A percentile compares a stretch with the other conserved stretches of the same genome.
These are phyloP conservation scores for Babyrousa celebensis DNA, from an alignment of 2,797 vertebrate species.

Conservation along the genomic window DNA sequence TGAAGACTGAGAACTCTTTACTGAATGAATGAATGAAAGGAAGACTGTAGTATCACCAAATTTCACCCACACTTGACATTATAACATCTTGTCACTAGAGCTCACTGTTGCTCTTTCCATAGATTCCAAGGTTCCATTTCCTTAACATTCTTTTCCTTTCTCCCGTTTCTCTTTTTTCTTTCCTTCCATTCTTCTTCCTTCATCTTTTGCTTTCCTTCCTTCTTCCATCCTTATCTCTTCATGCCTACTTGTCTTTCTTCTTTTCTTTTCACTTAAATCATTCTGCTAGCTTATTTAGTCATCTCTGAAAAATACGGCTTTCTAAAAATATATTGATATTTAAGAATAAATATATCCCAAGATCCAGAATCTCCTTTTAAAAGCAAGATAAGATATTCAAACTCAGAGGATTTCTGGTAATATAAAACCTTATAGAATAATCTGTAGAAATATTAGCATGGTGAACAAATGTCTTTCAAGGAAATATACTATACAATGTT, in stretches of 20 bases:
- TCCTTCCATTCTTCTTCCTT: background rate
- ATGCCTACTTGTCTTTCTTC: background rate
- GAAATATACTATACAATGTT: background rate
- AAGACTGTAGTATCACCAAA: background rate
- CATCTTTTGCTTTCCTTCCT: background rate
- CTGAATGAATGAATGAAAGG: background rate
- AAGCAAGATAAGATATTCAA: background rate
- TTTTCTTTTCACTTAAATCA: background rate
- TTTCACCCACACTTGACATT: slow-evolving; percentile 82
- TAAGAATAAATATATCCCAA: slow-evolving; percentile 30
- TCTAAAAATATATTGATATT: background rate
- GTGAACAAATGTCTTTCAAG: background rate
- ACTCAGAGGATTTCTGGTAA: background rate
- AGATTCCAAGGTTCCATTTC: background rate
- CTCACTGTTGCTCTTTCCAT: slow-evolving; percentile 88
- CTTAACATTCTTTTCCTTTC: background rate
- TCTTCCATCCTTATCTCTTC: background rate
- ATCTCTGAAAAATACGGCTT: background rate
- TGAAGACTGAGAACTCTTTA: slow-evolving; percentile 32
- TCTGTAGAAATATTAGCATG: background rate
- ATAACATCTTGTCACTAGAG: slow-evolving; percentile 88
- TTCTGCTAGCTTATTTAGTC: background rate
- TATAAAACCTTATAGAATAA: background rate
- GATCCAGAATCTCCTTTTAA: background rate
- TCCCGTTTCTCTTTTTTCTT: too few relatives aligned